Percentiles rank a stretch among this genome's conserved stretches.
phyloP scores from a whole-genome alignment of 92 coral and sea anemone genomes.

The Umimayanthus chanpuru region DNA sequence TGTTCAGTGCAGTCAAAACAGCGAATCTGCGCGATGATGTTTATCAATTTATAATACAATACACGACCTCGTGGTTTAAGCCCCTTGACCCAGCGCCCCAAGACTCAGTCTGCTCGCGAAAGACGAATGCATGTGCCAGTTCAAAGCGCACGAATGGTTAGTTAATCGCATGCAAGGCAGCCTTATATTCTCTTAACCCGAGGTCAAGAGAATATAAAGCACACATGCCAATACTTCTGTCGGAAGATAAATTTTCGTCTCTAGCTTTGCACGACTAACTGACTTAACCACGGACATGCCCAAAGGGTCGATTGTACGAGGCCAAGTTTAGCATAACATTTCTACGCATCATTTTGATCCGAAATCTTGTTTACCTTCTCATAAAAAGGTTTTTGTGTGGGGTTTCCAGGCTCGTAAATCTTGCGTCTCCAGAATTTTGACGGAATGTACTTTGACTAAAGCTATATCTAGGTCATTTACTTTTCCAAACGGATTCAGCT shows the following conservation, averaged over 20 bases:
- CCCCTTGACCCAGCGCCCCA: conserved; percentile 36
- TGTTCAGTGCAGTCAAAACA: conserved; percentile 36
- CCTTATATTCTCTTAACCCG: no score
- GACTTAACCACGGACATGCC: conserved; percentile 4
- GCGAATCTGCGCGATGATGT: conserved; percentile 29
- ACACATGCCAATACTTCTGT: neutral
- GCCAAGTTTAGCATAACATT: neutral
- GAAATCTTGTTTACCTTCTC: conserved; percentile 4
- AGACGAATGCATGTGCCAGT: conserved; percentile 14
- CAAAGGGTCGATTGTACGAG: neutral
- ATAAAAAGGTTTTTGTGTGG: neutral
- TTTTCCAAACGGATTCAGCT: conserved; percentile 23
- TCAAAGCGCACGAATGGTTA: conserved; percentile 12
- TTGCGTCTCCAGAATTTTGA: neutral
- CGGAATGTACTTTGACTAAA: conserved; percentile 5
- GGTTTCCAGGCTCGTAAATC: neutral
- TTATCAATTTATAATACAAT: conserved; percentile 29
- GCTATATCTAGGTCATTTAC: neutral
- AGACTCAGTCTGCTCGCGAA: conserved; percentile 12
- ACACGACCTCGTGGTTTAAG: conserved; percentile 46
- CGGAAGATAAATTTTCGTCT: conserved; percentile 7
- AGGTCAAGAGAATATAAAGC: neutral
- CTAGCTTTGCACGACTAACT: neutral
- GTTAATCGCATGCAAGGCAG: neutral
- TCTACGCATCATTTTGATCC: neutral